Conservation (phyloP, 2,113 vertebrate species). For the Tragelaphus buxtoni region DNA sequence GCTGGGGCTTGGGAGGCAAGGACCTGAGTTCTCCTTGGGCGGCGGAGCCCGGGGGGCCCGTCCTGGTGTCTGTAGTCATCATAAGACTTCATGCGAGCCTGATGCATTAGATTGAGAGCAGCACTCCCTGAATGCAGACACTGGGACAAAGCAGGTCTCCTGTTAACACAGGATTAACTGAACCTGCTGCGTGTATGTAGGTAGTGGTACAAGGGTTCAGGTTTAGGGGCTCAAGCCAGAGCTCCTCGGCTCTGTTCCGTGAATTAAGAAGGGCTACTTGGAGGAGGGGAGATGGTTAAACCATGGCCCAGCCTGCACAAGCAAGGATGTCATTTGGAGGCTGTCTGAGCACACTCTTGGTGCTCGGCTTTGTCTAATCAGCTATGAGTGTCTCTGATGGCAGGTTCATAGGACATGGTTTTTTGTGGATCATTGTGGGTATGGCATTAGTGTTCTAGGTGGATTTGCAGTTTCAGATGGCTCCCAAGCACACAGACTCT, state of each 20-base stretch:
- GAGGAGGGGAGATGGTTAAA: not conserved
- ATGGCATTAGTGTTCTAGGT: not conserved
- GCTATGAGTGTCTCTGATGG: not conserved
- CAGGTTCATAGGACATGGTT: not conserved
- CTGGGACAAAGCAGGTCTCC: not conserved
- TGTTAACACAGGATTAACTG: not conserved
- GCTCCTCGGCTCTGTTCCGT: not conserved
- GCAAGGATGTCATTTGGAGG: not conserved
- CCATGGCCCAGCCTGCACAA: not conserved
- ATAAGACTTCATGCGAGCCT: not conserved
- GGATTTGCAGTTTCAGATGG: not conserved
- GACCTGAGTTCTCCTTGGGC: not conserved
- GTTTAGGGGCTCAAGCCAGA: not conserved
- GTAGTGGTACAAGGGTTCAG: not conserved
- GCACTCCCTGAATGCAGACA: accelerated
- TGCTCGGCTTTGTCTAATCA: not conserved
- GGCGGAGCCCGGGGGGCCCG: not conserved
- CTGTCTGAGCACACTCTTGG: not conserved
- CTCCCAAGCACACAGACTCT: not conserved
- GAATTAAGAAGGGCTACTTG: not conserved
- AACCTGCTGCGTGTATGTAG: not conserved
- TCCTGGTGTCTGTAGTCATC: not conserved
- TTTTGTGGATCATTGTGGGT: not conserved
- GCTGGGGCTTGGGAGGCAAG: not conserved
- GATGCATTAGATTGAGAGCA: not conserved